Percentiles rank a stretch among this genome's conserved stretches.
Evolutionary conservation across 2,888 invertebrate genomes (phyloP).

Genomic region (Tineola bisselliella): DNA sequence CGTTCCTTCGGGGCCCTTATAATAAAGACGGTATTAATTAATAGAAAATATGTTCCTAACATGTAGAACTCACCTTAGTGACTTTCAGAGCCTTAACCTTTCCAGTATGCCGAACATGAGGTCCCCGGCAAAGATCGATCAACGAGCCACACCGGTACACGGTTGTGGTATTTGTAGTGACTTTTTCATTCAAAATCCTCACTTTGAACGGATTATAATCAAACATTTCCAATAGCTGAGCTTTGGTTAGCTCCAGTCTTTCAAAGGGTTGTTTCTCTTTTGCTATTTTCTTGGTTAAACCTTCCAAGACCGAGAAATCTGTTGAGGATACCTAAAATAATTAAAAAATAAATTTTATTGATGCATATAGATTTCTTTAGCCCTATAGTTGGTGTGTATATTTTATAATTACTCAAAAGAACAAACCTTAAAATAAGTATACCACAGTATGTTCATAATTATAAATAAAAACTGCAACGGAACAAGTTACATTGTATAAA

Average conservation of each 20-base stretch:
- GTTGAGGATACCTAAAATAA: slow-evolving; percentile 76
- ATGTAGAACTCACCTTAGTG: slow-evolving; percentile 75
- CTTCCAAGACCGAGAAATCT: slow-evolving; percentile 89
- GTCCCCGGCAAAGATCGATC: slow-evolving; percentile 97
- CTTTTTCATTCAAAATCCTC: slow-evolving; percentile 93
- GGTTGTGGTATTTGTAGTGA: slow-evolving; percentile 92
- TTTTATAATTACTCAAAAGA: too few relatives aligned
- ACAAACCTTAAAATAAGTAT: too few relatives aligned
- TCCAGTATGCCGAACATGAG: slow-evolving; percentile 97
- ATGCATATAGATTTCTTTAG: too few relatives aligned
- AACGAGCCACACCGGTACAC: slow-evolving; percentile 96
- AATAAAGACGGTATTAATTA: too few relatives aligned
- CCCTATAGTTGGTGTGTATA: too few relatives aligned
- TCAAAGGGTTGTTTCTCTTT: slow-evolving; percentile 99
- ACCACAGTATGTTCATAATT: too few relatives aligned
- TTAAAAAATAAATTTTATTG: too few relatives aligned
- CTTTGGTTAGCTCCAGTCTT: slow-evolving; percentile 94
- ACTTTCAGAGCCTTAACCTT: slow-evolving; percentile 94
- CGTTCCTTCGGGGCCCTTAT: too few relatives aligned
- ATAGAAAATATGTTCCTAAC: too few relatives aligned
- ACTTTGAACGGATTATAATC: slow-evolving; percentile 93
- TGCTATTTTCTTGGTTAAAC: slow-evolving; percentile 84
- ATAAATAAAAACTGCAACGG: too few relatives aligned
- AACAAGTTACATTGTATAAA: too few relatives aligned
- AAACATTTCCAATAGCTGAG: slow-evolving; percentile 96